Base-by-base conservation (phyloP, 2,113 vertebrate genomes). In the Lutjanus erythropterus region DNA sequence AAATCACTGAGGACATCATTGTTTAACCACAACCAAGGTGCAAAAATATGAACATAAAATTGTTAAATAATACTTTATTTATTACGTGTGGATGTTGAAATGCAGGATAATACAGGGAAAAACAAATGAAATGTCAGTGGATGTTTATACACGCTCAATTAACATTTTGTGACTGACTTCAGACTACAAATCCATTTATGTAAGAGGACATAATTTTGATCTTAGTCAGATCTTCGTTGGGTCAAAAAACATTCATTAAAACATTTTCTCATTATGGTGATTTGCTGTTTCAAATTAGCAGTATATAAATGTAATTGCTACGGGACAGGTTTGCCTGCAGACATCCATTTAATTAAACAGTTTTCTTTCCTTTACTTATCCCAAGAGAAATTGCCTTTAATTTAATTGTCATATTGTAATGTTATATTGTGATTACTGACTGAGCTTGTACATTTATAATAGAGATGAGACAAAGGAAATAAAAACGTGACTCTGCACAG, bases 231-330 rank as follows among this genome's bases (percentile, higher is more conserved):
- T 59, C 3, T 10, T 66, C 0, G 3, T 33, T 4, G 0, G 41
- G 29, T 60, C 9, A 50, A 37, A 72, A 72, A 21, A 21, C 0
- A 0, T 19, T 64, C 1, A 50, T 31, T 31, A 31, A 49, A 71
- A 58, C 35, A 39, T 44, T 44, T 77, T 39, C n/a, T 69, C 35
- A 64, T 47, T 41, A 59, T 71, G 12, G 46, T 50, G 11, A 64
- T 44, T 56, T 33, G 39, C 27, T 23, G 5, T 27, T 61, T 59
- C 9, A 49, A 18, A 72, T 72, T 27, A 49, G 15, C 15, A n/a
- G 21, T 27, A 50, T 50, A 29, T 29, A 41, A 29, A 52, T 41
- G 46, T 75, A 42, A 58, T 56, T 62, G 37, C 50, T 58, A 33
- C 15, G 25, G 15, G 29, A 27, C 18, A 62, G 10, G 18, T 1